Conservation (phyloP, 2,888 invertebrate species). For the Drosophila mimetica region DNA sequence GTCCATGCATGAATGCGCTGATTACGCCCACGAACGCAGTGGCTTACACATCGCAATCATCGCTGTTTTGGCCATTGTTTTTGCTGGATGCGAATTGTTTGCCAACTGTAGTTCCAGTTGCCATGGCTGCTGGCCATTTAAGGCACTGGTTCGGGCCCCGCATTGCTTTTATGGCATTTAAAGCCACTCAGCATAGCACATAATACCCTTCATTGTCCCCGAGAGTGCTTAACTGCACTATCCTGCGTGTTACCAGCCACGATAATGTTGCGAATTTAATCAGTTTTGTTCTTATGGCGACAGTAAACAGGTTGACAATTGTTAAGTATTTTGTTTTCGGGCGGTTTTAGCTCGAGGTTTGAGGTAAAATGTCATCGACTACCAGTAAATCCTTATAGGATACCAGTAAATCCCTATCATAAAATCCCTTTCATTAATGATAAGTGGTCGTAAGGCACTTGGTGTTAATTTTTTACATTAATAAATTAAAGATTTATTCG, state of each 20-base stretch:
- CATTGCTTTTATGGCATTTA: slow-evolving; percentile 53
- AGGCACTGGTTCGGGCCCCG: not conserved
- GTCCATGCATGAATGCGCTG: slow-evolving; percentile 56
- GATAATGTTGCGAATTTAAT: slow-evolving; percentile 27
- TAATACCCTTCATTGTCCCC: slow-evolving; percentile 44
- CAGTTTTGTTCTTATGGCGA: slow-evolving; percentile 13
- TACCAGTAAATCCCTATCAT: not conserved
- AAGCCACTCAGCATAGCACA: slow-evolving; percentile 51
- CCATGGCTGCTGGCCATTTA: slow-evolving; percentile 27
- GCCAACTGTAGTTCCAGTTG: slow-evolving; percentile 41
- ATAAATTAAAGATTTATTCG: no score
- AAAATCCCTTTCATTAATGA: no score
- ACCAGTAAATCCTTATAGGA: no score
- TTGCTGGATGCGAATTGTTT: slow-evolving; percentile 52
- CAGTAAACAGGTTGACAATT: slow-evolving; percentile 17
- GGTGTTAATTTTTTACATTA: no score
- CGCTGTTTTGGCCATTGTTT: slow-evolving; percentile 32
- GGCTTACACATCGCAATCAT: slow-evolving; percentile 17
- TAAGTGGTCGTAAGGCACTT: no score
- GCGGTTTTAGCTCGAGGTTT: no score
- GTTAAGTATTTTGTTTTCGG: slow-evolving; percentile 5
- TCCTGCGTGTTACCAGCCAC: slow-evolving; percentile 12
- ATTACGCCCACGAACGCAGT: slow-evolving; percentile 44
- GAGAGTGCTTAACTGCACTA: slow-evolving; percentile 21
- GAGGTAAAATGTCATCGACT: no score